phyloP scores from a whole-genome alignment of 2,888 invertebrate species.

The Disparrhopalites patrizii region DNA sequence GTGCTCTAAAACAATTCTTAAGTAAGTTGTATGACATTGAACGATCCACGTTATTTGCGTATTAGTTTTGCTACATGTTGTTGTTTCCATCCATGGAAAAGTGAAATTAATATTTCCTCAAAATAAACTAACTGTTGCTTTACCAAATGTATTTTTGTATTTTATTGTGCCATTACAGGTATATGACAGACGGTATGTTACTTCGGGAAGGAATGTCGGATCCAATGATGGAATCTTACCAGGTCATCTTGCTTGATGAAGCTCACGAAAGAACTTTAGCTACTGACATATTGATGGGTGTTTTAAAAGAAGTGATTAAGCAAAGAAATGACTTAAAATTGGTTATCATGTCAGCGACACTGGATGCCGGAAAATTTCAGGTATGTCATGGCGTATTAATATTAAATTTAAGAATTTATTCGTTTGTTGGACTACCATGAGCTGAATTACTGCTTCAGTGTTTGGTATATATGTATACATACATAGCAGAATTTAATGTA shows the following conservation, averaged over 20 bases:
- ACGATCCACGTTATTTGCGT: neutral
- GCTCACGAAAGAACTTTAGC: conserved; percentile 98
- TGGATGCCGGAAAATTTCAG: conserved; percentile 98
- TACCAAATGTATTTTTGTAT: neutral
- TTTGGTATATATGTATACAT: neutral
- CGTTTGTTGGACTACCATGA: no score
- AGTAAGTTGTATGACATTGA: no score
- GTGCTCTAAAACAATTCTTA: conserved; percentile 85
- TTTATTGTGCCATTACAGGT: conserved; percentile 56
- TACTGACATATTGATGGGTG: conserved; percentile 98
- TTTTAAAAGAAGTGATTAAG: conserved; percentile 92
- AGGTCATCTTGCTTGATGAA: conserved; percentile 93
- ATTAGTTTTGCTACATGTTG: neutral
- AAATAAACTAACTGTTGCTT: conserved; percentile 4
- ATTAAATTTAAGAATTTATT: no score
- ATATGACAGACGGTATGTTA: conserved; percentile 99
- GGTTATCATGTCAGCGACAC: conserved; percentile 98
- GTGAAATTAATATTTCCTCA: neutral
- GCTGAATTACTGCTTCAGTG: neutral
- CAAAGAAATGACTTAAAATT: conserved; percentile 90
- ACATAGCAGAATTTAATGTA: neutral
- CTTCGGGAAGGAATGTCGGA: conserved; percentile 98
- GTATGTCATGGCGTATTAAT: no score
- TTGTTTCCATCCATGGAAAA: neutral
- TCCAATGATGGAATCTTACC: conserved; percentile 93